Base-by-base conservation (phyloP, 1,140 invertebrate species). In the Pseudomyrmex pallidus region DNA sequence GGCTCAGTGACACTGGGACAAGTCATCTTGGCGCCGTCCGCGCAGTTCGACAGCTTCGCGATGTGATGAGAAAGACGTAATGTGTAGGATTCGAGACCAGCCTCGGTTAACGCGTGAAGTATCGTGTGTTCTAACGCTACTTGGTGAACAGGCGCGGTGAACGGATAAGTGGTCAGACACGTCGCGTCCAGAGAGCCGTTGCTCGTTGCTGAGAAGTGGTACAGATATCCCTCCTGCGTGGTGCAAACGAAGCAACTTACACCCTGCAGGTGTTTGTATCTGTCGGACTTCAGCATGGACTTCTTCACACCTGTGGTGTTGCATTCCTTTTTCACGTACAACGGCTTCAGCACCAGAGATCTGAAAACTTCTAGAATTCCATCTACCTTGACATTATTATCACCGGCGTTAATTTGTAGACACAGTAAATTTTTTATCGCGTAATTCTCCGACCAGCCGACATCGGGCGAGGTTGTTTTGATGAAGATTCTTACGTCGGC, bases 61-160 rank as follows among this genome's bases (percentile, higher is more conserved):
- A 96, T 88, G 59, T 95, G 94, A 90, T 96, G 95, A 0, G 96
- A 95, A 52, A 96, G 93, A 52, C 97, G 94, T 46, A 97, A 93
- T 0, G 97, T 97, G 86, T 97, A 97, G 0, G 97, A 96, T 91
- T 98, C 97, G 7, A 98, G 94, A 1, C 97, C 97, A 80, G 96
- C 96, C 57, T 96, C 96, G 1, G 97, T 98, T 0, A 98, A 91
- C 0, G 96, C 97, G 91, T 97, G 97, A 1, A 98, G 91, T 67
- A 97, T 95, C 72, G 96, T 96, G 77, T 96, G 94, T 87, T 97
- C 96, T 13, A 97, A 92, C 8, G 95, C 95, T 48, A 97, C 95
- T 64, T 95, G 94, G 82, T 95, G 94, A 13, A 97, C 96, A 1
- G 96, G 95, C 1, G 96, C 96, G 0, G 97, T 97, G 82, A 97